Conservation (phyloP, 2,113 vertebrate genomes). For the Ophthalmolycus amberensis region DNA sequence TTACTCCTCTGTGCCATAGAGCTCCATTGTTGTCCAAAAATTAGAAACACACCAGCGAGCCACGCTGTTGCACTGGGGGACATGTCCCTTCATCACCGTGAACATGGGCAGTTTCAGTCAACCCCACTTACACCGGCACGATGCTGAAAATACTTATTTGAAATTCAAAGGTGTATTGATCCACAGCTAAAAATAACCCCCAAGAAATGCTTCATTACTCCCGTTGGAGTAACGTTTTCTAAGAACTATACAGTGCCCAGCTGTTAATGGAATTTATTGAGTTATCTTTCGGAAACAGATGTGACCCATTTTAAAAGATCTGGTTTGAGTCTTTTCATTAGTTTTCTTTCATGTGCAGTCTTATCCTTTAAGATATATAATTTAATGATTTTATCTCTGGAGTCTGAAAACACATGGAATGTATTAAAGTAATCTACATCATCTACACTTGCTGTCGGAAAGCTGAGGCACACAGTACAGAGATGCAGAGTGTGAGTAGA, state of each 20-base stretch:
- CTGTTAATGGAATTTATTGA: background rate
- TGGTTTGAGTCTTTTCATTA: background rate
- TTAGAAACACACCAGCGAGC: background rate
- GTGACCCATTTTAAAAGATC: background rate
- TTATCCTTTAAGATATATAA: background rate
- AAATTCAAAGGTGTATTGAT: background rate
- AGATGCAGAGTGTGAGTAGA: background rate
- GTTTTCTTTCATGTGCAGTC: background rate
- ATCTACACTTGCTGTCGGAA: background rate
- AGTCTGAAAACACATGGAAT: background rate
- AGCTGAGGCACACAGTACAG: background rate
- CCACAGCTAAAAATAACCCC: background rate
- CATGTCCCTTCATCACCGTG: background rate
- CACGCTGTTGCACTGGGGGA: background rate
- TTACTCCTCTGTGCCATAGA: background rate
- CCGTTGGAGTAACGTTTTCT: background rate
- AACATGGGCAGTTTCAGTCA: background rate
- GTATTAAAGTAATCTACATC: background rate
- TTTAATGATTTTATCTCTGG: background rate
- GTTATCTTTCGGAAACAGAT: background rate
- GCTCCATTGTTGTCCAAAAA: background rate
- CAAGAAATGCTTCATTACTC: background rate
- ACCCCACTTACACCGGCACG: background rate
- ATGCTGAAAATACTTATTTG: background rate
- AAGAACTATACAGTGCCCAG: no score